These are phyloP conservation scores for Dioctria linearis DNA, from an alignment of 2,888 invertebrate genomes.

Conservation along the genomic window DNA sequence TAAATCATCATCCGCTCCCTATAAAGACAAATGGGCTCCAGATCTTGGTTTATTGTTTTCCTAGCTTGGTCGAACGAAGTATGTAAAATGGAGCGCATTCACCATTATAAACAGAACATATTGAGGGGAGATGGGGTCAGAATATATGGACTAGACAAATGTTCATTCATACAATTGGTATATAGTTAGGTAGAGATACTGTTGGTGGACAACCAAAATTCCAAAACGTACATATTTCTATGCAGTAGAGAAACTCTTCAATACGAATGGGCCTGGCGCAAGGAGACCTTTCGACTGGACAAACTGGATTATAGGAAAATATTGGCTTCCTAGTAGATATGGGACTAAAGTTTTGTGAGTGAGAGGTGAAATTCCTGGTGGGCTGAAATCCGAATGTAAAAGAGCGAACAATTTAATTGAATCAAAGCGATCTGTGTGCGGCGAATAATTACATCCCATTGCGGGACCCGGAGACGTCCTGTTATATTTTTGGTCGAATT, in stretches of 20 bases:
- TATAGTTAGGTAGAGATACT: too few relatives aligned
- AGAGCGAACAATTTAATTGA: slow-evolving; percentile 56
- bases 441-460: slow-evolving; percentile 57
- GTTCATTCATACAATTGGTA: slow-evolving; percentile 28
- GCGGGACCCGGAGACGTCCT: slow-evolving; percentile 45
- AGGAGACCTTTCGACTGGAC: slow-evolving; percentile 17
- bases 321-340: not conserved
- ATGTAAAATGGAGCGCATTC: slow-evolving; percentile 55
- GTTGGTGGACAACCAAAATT: too few relatives aligned
- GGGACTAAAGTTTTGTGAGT: not conserved
- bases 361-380: slow-evolving; percentile 21
- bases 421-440: slow-evolving; percentile 56
- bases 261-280: slow-evolving; percentile 15
- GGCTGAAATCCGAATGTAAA: slow-evolving; percentile 47
- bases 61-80: slow-evolving; percentile 52
- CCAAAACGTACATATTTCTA: not conserved
- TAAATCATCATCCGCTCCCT: slow-evolving; percentile 58
- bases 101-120: slow-evolving; percentile 42
- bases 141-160: slow-evolving; percentile 39
- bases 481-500: slow-evolving; percentile 59
- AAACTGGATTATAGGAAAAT: not conserved
- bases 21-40: slow-evolving; percentile 57
- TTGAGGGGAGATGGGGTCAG: not conserved
- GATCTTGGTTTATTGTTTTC: slow-evolving; percentile 59
- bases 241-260: not conserved